Evolutionary conservation across 53 echinoderm and acorn worm species (phyloP).

Genomic region (Patiria pectinifera): DNA sequence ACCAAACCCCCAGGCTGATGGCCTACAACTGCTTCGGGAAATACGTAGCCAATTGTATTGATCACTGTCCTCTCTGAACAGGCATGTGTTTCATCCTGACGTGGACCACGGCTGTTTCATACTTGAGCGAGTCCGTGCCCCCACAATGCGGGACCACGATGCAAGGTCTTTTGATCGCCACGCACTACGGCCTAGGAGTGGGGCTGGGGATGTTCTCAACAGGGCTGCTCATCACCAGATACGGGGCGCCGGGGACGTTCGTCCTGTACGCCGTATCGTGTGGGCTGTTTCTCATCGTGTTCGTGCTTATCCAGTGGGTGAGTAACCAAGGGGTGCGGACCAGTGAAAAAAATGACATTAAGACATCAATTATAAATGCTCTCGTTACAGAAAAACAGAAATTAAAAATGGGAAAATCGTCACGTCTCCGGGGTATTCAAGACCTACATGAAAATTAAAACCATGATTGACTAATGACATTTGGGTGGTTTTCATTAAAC

Average conservation of each 20-base stretch:
- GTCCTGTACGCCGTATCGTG: conserved; percentile 64
- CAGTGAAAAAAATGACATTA: too few species aligned
- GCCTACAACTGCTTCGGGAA: too few species aligned
- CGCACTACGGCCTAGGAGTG: conserved; percentile 80
- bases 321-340: not conserved
- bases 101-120: conserved; percentile 78
- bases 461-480: too few species aligned
- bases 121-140: conserved; percentile 74
- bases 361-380: too few species aligned
- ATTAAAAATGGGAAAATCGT: too few species aligned
- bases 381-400: too few species aligned
- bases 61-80: conserved; percentile 2
- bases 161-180: conserved; percentile 75
- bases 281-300: conserved; percentile 59
- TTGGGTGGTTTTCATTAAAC: too few species aligned
- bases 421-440: too few species aligned
- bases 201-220: conserved; percentile 73
- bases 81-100: conserved; percentile 75
- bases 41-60: too few species aligned
- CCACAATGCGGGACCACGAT: conserved; percentile 66
- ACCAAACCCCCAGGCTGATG: too few species aligned
- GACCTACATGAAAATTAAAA: too few species aligned
- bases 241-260: conserved; percentile 73
- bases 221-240: conserved; percentile 71
- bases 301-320: conserved; percentile 75